Evolutionary conservation across 2,797 vertebrate species (phyloP).

Genomic region (Perodicticus potto): DNA sequence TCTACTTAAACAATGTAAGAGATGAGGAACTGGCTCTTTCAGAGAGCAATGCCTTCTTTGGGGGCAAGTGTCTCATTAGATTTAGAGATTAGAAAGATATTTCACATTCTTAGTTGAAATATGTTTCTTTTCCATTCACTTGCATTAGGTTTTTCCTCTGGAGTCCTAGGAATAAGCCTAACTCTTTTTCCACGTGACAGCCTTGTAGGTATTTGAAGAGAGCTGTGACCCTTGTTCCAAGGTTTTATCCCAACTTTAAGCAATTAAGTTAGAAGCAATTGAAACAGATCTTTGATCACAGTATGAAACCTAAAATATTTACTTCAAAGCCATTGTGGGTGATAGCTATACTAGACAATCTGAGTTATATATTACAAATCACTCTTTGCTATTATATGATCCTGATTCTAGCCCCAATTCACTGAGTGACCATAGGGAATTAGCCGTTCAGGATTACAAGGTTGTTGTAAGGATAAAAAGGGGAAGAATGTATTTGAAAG

Average conservation of each 20-base stretch:
- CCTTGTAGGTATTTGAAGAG: conserved; percentile 60
- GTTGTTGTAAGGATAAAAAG: conserved; percentile 8
- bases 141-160: neutral
- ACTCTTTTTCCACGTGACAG: conserved; percentile 61
- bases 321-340: conserved; percentile 35
- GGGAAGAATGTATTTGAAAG: neutral
- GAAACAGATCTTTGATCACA: neutral
- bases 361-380: neutral
- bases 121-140: neutral
- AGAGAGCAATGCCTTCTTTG: neutral
- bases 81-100: neutral
- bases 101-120: conserved; percentile 35
- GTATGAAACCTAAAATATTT: neutral
- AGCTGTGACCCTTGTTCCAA: neutral
- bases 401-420: conserved; percentile 8
- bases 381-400: conserved; percentile 12
- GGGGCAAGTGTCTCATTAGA: neutral
- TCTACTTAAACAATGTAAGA: neutral
- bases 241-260: conserved; percentile 42
- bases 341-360: neutral
- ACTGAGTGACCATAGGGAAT: neutral
- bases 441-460: neutral
- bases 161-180: conserved; percentile 15
- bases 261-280: conserved; percentile 32
- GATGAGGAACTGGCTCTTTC: neutral